phyloP scores from a whole-genome alignment of 1,140 invertebrate species.

The Pseudomyrmex pallidus region DNA sequence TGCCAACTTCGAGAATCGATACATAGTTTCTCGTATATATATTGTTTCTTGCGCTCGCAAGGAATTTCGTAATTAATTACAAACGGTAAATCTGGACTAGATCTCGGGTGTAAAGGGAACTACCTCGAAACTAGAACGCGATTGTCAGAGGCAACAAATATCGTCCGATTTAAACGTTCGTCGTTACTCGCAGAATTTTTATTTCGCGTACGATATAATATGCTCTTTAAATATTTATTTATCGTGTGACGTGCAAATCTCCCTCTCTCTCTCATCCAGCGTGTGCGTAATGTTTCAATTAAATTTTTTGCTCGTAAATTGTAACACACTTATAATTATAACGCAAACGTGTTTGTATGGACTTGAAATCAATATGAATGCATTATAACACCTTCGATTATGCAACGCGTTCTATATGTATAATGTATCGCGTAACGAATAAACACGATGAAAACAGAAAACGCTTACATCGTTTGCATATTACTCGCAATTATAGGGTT shows the following conservation, averaged over 20 bases:
- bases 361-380: neutral
- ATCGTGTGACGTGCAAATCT: slow-evolving; percentile 18
- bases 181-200: slow-evolving; percentile 15
- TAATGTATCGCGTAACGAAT: slow-evolving; percentile 38
- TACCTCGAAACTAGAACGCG: slow-evolving; percentile 34
- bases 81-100: slow-evolving; percentile 40
- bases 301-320: neutral
- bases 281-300: neutral
- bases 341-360: slow-evolving; percentile 8
- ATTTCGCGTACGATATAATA: neutral
- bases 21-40: neutral
- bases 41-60: neutral
- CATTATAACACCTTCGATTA: slow-evolving; percentile 44
- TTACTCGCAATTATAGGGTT: slow-evolving; percentile 57
- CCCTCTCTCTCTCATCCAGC: neutral
- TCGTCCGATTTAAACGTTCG: slow-evolving; percentile 34
- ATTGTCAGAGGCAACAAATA: slow-evolving; percentile 53
- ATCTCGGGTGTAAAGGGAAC: slow-evolving; percentile 20
- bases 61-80: slow-evolving; percentile 52
- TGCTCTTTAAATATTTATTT: neutral
- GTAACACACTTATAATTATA: neutral
- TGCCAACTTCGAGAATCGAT: slow-evolving; percentile 26
- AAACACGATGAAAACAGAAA: slow-evolving; percentile 52
- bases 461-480: slow-evolving; percentile 48
- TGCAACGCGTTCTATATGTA: slow-evolving; percentile 37